These are phyloP conservation scores for Apamea monoglypha DNA, from an alignment of 2,888 invertebrate species.

Conservation along the genomic window DNA sequence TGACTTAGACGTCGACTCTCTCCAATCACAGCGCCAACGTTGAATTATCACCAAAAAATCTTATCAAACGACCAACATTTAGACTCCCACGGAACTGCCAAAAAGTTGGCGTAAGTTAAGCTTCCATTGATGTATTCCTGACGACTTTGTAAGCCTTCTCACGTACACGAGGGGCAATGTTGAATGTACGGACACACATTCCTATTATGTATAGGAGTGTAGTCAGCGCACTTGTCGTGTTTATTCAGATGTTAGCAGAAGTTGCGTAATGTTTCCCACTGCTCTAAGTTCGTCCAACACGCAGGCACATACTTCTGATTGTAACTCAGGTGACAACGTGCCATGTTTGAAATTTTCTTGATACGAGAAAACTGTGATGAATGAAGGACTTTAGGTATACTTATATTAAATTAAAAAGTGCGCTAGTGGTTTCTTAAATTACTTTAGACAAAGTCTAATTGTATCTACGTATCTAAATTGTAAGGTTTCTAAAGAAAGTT, in stretches of 20 bases:
- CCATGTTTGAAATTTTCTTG: background rate
- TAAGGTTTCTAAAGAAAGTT: background rate
- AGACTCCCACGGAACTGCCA: background rate
- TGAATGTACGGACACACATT: background rate
- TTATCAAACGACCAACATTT: background rate
- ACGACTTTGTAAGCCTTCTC: background rate
- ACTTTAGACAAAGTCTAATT: background rate
- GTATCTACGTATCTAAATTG: background rate
- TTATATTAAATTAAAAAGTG: background rate
- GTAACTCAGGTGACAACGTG: conserved; percentile 26
- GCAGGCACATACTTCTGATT: conserved; percentile 16
- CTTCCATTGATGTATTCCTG: background rate
- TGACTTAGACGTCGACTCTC: background rate
- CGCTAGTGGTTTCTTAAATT: background rate
- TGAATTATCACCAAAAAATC: background rate
- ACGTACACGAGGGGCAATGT: background rate
- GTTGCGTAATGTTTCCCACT: conserved; percentile 39
- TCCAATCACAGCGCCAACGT: background rate
- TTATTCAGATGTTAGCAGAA: conserved; percentile 43
- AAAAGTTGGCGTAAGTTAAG: background rate
- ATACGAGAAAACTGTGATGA: background rate
- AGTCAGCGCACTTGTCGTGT: conserved; percentile 29
- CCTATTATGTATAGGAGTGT: background rate
- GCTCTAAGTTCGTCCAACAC: background rate
- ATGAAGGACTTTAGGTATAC: background rate